Base-by-base conservation (phyloP, 2,113 vertebrate species). In the Sprattus sprattus region DNA sequence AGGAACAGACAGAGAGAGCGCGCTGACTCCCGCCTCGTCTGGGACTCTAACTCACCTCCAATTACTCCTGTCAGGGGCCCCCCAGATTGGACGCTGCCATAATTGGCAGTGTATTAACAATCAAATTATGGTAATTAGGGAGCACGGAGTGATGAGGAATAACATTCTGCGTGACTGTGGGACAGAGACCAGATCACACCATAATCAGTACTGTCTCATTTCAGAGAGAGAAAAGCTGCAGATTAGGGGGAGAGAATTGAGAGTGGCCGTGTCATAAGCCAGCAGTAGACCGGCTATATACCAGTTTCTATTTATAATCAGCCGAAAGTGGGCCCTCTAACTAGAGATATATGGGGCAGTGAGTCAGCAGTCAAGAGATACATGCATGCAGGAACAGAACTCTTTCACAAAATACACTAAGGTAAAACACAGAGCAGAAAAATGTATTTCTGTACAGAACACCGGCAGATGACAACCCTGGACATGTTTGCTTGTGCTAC, bases 21-120 rank as follows among this genome's bases (percentile, higher is more conserved):
- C 75, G n/a, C 44, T 15, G 49, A 71, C 44, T 45, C 44, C 39
- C 90, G 71, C 71, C 86, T 89, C 82, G 44, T 87, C 89, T 45
- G 52, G 86, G 90, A 88, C 82, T 89, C 90, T 88, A 83, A 75
- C 89, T 91, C 92, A 92, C 91, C 90, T 92, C 89, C 91, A 92
- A 93, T 90, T 92, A 93, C 88, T 88, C 87, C 92, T 93, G 92
- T 92, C 93, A 93, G 39, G 39, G 39, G 39, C 89, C 91, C 60
- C 80, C 84, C 28, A 78, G 44, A 78, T 39, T 78, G 32, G 28
- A 78, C 71, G 5, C 28, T 94, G 94, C 94, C 93, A 91, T 96
- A 97, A 97, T 96, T 96, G 95, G 95, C 95, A 96, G 93, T 92
- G 96, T 96, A 95, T 96, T 97, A 97, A 96, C 95, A 95, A 95